phyloP scores from a whole-genome alignment of 2,797 vertebrate species.

The Eulemur mongoz region DNA sequence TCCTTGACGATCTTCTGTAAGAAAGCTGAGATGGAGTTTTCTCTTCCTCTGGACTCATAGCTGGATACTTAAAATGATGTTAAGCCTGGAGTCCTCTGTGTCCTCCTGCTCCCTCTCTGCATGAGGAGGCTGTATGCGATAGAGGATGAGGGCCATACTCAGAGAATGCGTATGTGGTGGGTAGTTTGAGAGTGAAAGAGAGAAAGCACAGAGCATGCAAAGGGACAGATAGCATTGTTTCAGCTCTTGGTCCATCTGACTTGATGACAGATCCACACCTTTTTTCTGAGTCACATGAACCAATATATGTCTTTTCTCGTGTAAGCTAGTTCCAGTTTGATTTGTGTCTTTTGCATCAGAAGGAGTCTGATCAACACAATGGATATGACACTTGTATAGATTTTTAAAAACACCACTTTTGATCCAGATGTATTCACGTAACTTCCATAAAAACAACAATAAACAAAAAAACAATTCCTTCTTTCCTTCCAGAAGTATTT shows the following conservation, averaged over 20 bases:
- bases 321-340: not conserved
- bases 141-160: not conserved
- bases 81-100: not conserved
- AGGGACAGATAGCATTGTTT: not conserved
- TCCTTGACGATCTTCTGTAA: not conserved
- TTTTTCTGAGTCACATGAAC: not conserved
- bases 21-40: not conserved
- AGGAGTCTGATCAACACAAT: not conserved
- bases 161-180: not conserved
- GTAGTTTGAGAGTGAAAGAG: not conserved
- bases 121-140: rapidly evolving
- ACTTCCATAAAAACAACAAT: not conserved
- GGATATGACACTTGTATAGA: not conserved
- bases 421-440: not conserved
- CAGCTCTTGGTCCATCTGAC: not conserved
- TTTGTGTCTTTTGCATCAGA: not conserved
- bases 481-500: constrained; percentile 4
- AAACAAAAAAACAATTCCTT: not conserved
- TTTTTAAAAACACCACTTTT: constrained; percentile 14
- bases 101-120: not conserved
- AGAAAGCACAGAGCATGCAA: not conserved
- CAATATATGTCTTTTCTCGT: not conserved
- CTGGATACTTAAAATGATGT: not conserved
- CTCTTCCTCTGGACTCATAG: not conserved
- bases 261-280: not conserved